Percentiles rank a stretch among this genome's conserved stretches.
Evolutionary conservation across 2,888 invertebrate genomes (phyloP).

Genomic region (Leptinotarsa peninsularis): DNA sequence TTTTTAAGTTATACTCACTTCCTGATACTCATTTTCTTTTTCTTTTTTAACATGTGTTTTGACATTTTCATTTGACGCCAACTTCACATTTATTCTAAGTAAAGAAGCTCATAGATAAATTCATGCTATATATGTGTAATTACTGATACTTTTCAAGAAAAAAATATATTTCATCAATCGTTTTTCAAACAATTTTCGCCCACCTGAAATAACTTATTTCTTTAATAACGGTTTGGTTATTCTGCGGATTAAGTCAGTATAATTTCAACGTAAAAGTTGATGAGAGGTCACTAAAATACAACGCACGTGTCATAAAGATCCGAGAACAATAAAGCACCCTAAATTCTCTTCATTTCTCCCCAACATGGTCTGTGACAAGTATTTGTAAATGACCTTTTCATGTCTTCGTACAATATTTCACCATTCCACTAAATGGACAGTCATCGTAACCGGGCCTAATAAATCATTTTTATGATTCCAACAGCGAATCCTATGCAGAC

Average conservation of each 20-base stretch:
- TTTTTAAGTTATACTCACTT: no score
- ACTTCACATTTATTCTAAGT: no score
- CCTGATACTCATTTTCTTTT: no score
- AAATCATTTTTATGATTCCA: background rate
- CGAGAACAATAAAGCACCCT: background rate
- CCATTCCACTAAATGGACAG: background rate
- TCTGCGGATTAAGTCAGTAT: background rate
- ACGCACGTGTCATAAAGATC: background rate
- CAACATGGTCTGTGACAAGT: background rate
- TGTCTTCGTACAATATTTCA: slow-evolving; percentile 13
- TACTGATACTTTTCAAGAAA: no score
- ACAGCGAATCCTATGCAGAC: background rate
- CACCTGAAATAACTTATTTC: no score
- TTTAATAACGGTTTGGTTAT: background rate
- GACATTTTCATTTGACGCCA: no score
- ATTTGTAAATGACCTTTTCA: background rate
- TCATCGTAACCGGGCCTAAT: background rate
- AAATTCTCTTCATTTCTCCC: background rate
- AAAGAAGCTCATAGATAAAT: no score
- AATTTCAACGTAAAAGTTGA: background rate
- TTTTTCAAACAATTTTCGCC: no score
- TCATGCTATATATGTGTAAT: no score
- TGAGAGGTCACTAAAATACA: background rate
- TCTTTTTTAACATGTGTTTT: no score
- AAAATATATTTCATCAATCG: no score